Evolutionary conservation across 2,797 vertebrate genomes (phyloP).

Genomic region (Luscinia luscinia): DNA sequence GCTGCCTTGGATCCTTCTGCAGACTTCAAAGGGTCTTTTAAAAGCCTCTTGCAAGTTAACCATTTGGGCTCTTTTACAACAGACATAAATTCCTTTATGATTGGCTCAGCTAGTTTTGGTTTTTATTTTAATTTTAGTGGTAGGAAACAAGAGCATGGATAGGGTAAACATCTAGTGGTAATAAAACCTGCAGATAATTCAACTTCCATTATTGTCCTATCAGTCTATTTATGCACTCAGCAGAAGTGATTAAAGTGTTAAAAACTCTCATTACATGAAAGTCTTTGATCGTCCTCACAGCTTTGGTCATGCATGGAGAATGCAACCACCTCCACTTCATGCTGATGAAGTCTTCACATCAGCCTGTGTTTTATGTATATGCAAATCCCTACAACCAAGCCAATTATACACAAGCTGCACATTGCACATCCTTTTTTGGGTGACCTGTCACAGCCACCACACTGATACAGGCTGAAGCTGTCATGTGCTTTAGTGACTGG

Average conservation of each 20-base stretch:
- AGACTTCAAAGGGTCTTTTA: background rate
- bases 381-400: background rate
- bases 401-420: background rate
- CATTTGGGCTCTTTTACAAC: background rate
- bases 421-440: background rate
- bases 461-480: background rate
- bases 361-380: background rate
- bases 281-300: background rate
- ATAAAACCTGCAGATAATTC: background rate
- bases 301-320: background rate
- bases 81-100: background rate
- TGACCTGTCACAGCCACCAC: background rate
- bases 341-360: background rate
- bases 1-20: rapidly evolving
- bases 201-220: background rate
- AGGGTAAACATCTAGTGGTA: background rate
- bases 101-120: background rate
- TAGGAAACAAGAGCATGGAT: background rate
- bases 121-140: background rate
- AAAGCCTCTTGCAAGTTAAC: background rate
- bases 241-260: background rate
- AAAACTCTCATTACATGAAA: background rate
- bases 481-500: background rate
- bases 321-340: background rate
- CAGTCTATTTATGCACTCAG: background rate